Evolutionary conservation across 2,797 vertebrate species (phyloP).

Genomic region (Emys orbicularis): DNA sequence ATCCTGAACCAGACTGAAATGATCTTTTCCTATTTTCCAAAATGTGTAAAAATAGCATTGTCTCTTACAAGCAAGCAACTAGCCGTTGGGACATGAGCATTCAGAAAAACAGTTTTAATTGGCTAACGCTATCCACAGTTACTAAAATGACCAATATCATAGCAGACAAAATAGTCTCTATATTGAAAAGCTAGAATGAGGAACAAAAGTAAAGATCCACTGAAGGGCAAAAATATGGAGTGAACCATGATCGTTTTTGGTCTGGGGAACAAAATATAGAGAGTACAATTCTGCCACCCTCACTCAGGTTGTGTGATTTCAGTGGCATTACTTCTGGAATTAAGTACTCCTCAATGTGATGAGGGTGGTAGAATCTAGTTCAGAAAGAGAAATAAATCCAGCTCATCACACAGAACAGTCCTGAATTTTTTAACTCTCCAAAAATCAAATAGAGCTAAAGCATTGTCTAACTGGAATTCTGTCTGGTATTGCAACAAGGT

Average conservation of each 20-base stretch:
- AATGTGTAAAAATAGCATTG: background rate
- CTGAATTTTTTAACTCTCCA: background rate
- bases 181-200: background rate
- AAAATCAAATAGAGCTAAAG: constrained; percentile 13
- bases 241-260: background rate
- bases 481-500: background rate
- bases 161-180: background rate
- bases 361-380: background rate
- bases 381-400: constrained; percentile 24
- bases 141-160: background rate
- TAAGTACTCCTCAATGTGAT: background rate
- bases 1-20: background rate
- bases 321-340: background rate
- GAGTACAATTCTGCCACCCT: background rate
- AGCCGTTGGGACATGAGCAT: background rate
- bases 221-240: constrained; percentile 3
- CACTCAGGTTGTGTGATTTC: background rate
- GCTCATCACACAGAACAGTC: background rate
- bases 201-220: background rate
- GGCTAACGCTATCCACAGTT: background rate
- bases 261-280: background rate
- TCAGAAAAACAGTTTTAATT: background rate
- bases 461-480: background rate
- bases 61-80: background rate
- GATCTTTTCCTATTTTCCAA: background rate